phyloP scores from a whole-genome alignment of 1,140 invertebrate species.

The Neodiprion fabricii region DNA sequence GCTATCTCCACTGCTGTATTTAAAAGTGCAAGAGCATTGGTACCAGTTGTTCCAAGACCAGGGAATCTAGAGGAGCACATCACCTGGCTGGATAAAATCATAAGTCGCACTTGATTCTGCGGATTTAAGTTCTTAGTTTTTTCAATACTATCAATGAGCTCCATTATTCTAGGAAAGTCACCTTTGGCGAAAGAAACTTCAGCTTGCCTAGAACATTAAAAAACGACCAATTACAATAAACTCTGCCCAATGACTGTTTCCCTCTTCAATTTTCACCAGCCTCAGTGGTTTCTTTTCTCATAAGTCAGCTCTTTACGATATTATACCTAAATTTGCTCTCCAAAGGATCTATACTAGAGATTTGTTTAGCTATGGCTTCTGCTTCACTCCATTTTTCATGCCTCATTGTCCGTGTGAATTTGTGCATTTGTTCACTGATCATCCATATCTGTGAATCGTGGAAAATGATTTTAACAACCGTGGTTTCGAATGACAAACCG shows the following conservation, averaged over 20 bases:
- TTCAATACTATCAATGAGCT: slow-evolving; percentile 66
- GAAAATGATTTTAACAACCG: slow-evolving; percentile 14
- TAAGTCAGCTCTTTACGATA: not conserved
- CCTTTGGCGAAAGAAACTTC: slow-evolving; percentile 74
- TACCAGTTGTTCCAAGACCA: slow-evolving; percentile 58
- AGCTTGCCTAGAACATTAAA: slow-evolving; percentile 64
- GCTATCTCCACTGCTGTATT: slow-evolving; percentile 76
- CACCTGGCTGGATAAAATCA: slow-evolving; percentile 77
- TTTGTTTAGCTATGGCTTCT: slow-evolving; percentile 73
- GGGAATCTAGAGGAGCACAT: slow-evolving; percentile 66
- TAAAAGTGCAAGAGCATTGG: slow-evolving; percentile 66
- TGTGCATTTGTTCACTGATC: slow-evolving; percentile 69
- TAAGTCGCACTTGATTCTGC: slow-evolving; percentile 69
- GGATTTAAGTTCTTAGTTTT: slow-evolving; percentile 63
- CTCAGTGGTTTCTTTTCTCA: not conserved
- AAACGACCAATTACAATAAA: not conserved
- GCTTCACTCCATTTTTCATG: slow-evolving; percentile 79
- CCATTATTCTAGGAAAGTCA: slow-evolving; percentile 69
- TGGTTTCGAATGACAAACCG: not conserved
- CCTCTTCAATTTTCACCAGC: not conserved
- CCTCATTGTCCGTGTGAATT: slow-evolving; percentile 67
- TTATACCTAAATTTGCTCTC: slow-evolving; percentile 66
- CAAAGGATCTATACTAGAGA: slow-evolving; percentile 74
- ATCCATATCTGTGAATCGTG: slow-evolving; percentile 70
- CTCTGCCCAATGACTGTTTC: not conserved